A percentile compares a stretch with the other conserved stretches of the same genome.
Conservation (phyloP, 1,140 invertebrate genomes). For the Hyles vespertilio region DNA sequence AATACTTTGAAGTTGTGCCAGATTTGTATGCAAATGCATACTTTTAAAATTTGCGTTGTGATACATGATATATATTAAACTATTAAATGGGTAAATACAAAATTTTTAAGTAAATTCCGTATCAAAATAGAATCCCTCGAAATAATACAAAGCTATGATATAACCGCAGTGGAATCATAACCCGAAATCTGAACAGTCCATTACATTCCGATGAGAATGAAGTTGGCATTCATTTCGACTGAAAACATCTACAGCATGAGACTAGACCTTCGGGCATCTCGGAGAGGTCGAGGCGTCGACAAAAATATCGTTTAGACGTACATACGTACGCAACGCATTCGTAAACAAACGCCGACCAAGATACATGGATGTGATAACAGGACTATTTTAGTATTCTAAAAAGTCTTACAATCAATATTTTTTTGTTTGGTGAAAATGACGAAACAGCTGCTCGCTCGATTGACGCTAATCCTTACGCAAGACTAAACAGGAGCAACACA, state of each 20-base stretch:
- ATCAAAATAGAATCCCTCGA: too few species aligned
- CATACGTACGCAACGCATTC: conserved; percentile 11
- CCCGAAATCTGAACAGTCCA: conserved; percentile 1
- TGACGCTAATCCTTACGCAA: too few species aligned
- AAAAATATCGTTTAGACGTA: conserved; percentile 23
- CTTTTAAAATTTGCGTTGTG: too few species aligned
- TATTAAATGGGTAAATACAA: too few species aligned
- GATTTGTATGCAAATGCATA: too few species aligned
- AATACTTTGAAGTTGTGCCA: too few species aligned
- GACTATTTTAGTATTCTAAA: background rate
- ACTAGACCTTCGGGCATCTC: conserved; percentile 31
- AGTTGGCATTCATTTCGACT: conserved; percentile 22
- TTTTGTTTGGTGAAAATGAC: too few species aligned
- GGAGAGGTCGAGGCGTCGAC: conserved; percentile 26
- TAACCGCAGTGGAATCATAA: background rate
- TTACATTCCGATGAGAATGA: conserved; percentile 5
- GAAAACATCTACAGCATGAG: conserved; percentile 24
- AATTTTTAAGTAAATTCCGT: too few species aligned
- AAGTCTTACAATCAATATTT: background rate
- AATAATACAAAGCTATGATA: too few species aligned
- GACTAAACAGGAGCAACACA: too few species aligned
- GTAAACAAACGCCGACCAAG: conserved; percentile 13
- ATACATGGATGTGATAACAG: conserved; percentile 10
- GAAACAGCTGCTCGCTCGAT: too few species aligned
- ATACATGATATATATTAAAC: too few species aligned